Percentiles rank a stretch among this genome's conserved stretches.
phyloP scores from a whole-genome alignment of 2,797 vertebrate species.

The Pterois miles region DNA sequence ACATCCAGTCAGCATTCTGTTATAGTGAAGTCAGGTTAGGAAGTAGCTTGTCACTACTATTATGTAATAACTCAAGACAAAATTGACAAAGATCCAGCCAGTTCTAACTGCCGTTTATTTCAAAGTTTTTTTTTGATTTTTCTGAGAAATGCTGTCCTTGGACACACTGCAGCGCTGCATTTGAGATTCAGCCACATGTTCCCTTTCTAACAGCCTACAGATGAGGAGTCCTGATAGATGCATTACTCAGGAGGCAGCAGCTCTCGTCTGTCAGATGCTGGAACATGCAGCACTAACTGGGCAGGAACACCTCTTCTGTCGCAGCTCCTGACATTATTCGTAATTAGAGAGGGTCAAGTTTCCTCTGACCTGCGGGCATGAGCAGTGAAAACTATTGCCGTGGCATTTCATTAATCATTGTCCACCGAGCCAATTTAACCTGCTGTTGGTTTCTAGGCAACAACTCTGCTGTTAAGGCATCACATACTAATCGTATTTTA shows the following conservation, averaged over 20 bases:
- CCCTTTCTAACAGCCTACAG: background rate
- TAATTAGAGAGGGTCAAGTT: background rate
- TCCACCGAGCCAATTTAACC: slow-evolving; percentile 14
- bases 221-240: slow-evolving; percentile 2
- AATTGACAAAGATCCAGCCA: background rate
- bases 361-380: slow-evolving; percentile 5
- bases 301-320: slow-evolving; percentile 13
- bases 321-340: background rate
- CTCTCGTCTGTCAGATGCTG: background rate
- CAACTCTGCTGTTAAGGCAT: slow-evolving; percentile 25
- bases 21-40: background rate
- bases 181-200: background rate
- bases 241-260: background rate
- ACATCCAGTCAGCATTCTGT: background rate
- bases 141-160: background rate
- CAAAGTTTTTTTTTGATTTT: background rate
- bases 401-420: slow-evolving; percentile 50
- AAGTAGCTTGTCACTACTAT: background rate
- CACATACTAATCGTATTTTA: background rate
- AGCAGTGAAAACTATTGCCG: slow-evolving; percentile 7
- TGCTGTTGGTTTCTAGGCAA: slow-evolving; percentile 55
- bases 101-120: background rate
- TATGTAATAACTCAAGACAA: background rate
- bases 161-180: background rate
- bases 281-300: background rate